These are phyloP conservation scores for Ptilodon capucinus DNA, from an alignment of 2,888 invertebrate genomes.

Conservation along the genomic window DNA sequence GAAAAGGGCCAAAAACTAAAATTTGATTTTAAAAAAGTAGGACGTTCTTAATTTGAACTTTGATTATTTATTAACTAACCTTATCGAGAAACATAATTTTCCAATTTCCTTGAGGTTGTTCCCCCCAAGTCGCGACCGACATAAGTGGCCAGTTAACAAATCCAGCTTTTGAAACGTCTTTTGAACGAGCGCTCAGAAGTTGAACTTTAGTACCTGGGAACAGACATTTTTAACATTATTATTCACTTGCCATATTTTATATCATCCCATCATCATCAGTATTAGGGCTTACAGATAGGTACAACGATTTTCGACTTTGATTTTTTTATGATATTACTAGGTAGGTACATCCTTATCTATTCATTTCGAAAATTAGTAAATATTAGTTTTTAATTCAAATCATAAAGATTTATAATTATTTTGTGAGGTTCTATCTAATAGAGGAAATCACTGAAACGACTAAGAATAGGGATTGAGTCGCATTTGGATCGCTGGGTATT, in stretches of 20 bases:
- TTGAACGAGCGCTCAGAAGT: constrained; percentile 86
- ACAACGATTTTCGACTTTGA: no score
- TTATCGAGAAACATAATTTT: constrained; percentile 70
- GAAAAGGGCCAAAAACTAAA: neutral
- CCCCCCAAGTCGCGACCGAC: constrained; percentile 96
- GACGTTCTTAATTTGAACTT: no score
- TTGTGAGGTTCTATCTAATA: neutral
- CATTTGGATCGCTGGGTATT: neutral
- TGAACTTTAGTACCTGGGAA: constrained; percentile 86
- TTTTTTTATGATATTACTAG: no score
- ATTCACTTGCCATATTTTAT: no score
- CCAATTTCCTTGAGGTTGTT: constrained; percentile 89
- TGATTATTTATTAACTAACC: constrained; percentile 50
- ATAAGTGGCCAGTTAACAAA: constrained; percentile 93
- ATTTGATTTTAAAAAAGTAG: no score
- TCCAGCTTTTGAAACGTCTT: constrained; percentile 87
- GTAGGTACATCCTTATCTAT: no score
- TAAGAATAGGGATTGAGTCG: neutral
- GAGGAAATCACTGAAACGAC: neutral
- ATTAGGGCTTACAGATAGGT: no score
- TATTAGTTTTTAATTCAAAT: no score
- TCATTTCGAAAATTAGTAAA: no score
- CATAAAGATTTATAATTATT: no score
- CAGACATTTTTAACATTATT: no score
- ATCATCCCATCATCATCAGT: no score